Base-by-base conservation (phyloP, 2,113 vertebrate genomes). In the Greenwoodochromis staneri region DNA sequence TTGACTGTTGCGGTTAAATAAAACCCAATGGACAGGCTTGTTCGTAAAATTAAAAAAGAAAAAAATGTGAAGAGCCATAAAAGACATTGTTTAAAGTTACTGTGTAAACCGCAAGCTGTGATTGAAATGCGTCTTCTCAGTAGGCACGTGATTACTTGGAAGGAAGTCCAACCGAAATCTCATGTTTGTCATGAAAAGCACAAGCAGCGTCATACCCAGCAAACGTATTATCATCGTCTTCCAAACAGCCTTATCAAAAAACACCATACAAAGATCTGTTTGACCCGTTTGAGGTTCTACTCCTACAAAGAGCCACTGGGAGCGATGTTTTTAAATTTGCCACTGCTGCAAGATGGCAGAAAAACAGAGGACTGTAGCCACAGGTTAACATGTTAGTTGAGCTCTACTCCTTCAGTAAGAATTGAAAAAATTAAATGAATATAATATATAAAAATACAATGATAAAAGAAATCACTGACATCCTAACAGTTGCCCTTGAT, bases 1-100 rank as follows among this genome's bases (percentile, higher is more conserved):
- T 78, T 88, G 83, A 82, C 57, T 84, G 84, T 90, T 86, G 80
- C 38, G 45, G 90, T 90, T 88, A 85, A 90, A 91, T 88, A 90
- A 92, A 92, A 83, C 14, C 54, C 78, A 59, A 36, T 12, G 27
- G 51, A 76, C 4, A 9, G 36, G 17, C 40, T 81, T 34, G n/a
- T 85, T 49, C 29, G 21, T 81, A 85, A 85, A 61, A 29, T 29
- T 45, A 82, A 55, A 73, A 83, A 59, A 29, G 16, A 12, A 31
- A 85, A 73, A 73, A 51, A 8, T 4, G 17, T 78, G 21, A 66
- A 51, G 36, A 27, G 21, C 7, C 3, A 16, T 40, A 42, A 84
- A 83, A 83, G 1, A 38, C 61, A 14, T 55, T 42, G 51, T 49
- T 71, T 24, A 55, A n/a, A 81, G 45, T 14, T 80, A 63, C 47